These are phyloP conservation scores for Australoheros scitulus DNA, from an alignment of 2,113 vertebrate genomes.

Conservation along the genomic window DNA sequence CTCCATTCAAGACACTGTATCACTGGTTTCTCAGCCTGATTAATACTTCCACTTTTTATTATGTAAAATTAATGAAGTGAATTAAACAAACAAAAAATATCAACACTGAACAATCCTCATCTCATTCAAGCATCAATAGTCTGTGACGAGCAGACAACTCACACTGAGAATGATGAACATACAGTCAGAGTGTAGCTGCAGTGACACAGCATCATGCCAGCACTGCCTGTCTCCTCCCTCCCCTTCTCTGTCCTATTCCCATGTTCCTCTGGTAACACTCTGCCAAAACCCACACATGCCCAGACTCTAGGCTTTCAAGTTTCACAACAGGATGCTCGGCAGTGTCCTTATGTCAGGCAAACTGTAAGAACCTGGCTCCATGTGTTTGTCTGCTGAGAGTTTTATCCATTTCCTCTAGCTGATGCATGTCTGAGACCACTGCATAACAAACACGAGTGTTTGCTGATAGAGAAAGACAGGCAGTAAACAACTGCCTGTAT, in stretches of 20 bases:
- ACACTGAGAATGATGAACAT: background rate
- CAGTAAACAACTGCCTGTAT: background rate
- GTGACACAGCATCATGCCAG: conserved; percentile 31
- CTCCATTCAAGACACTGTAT: background rate
- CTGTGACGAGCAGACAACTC: background rate
- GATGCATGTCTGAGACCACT: background rate
- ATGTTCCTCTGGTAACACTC: conserved; percentile 3
- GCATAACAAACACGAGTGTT: background rate
- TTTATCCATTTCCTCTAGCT: conserved; percentile 4
- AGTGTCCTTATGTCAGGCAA: conserved; percentile 30
- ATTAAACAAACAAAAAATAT: background rate
- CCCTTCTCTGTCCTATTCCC: background rate
- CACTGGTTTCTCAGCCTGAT: background rate
- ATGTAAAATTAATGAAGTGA: background rate
- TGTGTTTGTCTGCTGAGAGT: background rate
- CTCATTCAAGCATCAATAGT: background rate
- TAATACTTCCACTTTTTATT: background rate
- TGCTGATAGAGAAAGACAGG: background rate
- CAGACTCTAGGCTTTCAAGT: conserved; percentile 15
- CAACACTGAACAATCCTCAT: background rate
- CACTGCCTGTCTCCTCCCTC: background rate
- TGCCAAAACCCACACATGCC: conserved; percentile 44
- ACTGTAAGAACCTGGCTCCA: conserved; percentile 23
- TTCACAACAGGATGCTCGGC: conserved; percentile 30
- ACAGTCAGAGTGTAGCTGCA: background rate